Evolutionary conservation across 1,140 invertebrate species (phyloP).

Genomic region (Plectrocnemia conspersa): DNA sequence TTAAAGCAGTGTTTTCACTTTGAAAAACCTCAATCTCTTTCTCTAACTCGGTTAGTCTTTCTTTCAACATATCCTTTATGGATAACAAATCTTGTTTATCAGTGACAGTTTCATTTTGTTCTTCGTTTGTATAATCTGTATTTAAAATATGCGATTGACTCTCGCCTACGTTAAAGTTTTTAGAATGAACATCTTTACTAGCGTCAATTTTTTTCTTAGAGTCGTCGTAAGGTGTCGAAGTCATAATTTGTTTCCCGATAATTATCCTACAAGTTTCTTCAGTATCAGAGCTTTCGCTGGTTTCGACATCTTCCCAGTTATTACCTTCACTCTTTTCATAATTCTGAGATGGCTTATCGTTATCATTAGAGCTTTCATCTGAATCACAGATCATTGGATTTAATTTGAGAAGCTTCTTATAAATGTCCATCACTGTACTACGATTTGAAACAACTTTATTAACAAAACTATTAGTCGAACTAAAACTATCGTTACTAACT

Average conservation of each 20-base stretch:
- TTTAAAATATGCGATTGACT: conserved; percentile 1
- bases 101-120: conserved; percentile 28
- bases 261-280: conserved; percentile 24
- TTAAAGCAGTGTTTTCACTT: conserved; percentile 54
- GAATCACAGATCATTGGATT: conserved; percentile 22
- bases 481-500: conserved; percentile 65
- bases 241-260: conserved; percentile 13
- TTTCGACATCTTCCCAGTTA: conserved; percentile 6
- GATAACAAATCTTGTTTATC: conserved; percentile 41
- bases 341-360: conserved; percentile 7
- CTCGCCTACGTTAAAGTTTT: neutral
- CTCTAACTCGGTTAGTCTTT: conserved; percentile 61
- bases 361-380: neutral
- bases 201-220: too few relatives aligned
- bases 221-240: conserved; percentile 29
- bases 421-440: conserved; percentile 44
- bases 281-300: conserved; percentile 25
- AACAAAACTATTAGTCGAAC: conserved; percentile 63
- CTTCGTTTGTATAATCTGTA: conserved; percentile 26
- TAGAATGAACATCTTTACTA: too few relatives aligned
- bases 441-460: conserved; percentile 48
- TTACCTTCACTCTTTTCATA: conserved; percentile 12
- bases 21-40: conserved; percentile 65
- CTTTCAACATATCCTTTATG: conserved; percentile 59
- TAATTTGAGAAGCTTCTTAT: conserved; percentile 40